Base-by-base conservation (phyloP, 2,888 invertebrate species). In the Mystacides longicornis region DNA sequence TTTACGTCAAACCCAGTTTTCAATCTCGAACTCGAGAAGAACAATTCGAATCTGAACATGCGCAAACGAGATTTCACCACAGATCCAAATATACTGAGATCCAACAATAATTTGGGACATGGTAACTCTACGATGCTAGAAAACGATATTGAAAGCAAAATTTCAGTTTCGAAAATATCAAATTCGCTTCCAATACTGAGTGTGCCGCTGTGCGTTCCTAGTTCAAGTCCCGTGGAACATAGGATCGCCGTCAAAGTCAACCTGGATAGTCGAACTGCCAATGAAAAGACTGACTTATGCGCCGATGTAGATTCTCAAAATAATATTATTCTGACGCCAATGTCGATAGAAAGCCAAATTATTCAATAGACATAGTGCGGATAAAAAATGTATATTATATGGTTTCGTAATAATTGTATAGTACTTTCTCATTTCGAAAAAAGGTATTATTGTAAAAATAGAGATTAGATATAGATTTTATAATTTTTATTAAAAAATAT, bases 91-190 rank as follows among this genome's bases (percentile, higher is more conserved):
- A 7, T 37, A 14, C 3, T 37, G n/a, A 37, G 16, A 19, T 16
- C 27, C 42, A 46, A 67, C 11, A 20, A 16, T 1, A n/a, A n/a
- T n/a, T 16, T 27, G 18, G 14, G 14, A 47, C 23, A 43, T 7
- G 7, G 14, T 3, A 16, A 14, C 7, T 43, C 20, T n/a, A 3
- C 45, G 16, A 72, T 71, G 59, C 75, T 74, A 60, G 68, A 70
- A 7, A 74, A 72, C 58, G 77, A 77, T 57, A 71, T 77, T 59
- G 77, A 77, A 62, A 75, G 72, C 67, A 71, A 74, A 57, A 77
- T 77, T 65, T 74, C 77, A n/a, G 76, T 77, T 58, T 76, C 75
- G 2, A 77, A 77, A 65, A 77, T 77, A 55, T 75, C 75, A 9
- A 77, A 77, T 64, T 76, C 75, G 58, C 19, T 56, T 20, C 54